Conservation (phyloP, 2,888 invertebrate species). For the Chalcosyrphus nemorum region DNA sequence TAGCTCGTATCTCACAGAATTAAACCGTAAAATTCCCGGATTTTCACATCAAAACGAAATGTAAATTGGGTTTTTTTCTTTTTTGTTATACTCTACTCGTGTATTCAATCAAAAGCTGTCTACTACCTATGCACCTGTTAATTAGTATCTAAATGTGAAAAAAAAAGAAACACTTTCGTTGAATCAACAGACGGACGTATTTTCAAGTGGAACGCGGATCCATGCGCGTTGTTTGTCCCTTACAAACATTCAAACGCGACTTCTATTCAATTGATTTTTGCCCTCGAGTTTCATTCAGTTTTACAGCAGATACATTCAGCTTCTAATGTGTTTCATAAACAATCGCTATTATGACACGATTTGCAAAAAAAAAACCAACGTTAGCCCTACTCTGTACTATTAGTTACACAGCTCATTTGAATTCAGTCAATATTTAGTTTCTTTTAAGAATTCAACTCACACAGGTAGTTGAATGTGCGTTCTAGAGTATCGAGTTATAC, state of each 20-base stretch:
- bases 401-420: conserved; percentile 46
- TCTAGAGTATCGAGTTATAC: conserved; percentile 17
- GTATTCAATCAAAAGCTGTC: conserved; percentile 4
- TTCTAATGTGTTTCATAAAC: conserved; percentile 35
- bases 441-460: conserved; percentile 60
- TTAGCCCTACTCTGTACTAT: background rate
- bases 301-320: background rate
- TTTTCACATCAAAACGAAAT: conserved; percentile 9
- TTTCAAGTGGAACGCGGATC: background rate
- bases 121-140: conserved; percentile 15
- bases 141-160: conserved; percentile 63
- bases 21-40: conserved; percentile 33
- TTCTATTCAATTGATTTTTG: conserved; percentile 59
- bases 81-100: background rate
- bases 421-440: conserved; percentile 65
- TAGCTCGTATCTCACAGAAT: conserved; percentile 12
- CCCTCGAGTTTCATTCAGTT: background rate
- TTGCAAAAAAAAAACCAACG: conserved; percentile 43
- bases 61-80: conserved; percentile 24
- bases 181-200: conserved; percentile 21
- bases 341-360: conserved; percentile 42
- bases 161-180: conserved; percentile 55
- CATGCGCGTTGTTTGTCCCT: conserved; percentile 18
- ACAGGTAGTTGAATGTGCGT: conserved; percentile 19
- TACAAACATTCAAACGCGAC: conserved; percentile 21